Evolutionary conservation across 1,140 invertebrate species (phyloP), one percentile per base, ranked within the genome.

Genomic region (Homarus americanus): DNA sequence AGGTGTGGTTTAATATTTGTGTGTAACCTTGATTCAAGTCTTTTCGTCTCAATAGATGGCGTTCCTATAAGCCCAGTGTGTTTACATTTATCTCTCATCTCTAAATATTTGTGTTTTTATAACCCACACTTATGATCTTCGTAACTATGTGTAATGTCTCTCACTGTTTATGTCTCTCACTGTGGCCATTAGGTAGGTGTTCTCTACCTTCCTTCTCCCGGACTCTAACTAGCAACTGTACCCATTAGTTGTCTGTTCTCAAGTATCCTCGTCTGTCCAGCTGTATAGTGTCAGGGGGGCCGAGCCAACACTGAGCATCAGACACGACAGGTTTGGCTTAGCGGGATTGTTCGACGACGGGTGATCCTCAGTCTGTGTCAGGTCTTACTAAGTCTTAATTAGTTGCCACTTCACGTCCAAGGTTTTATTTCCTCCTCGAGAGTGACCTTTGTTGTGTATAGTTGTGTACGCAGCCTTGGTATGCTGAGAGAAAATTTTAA

Each of bases 241-340:
- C 28, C 53, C 41, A 49, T 15, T 49, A 34, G 53, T 34, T 80
- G 78, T 41, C 44, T 17, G 75, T 49, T 49, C 63, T 82, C 41
- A 73, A 20, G 76, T 63, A 49, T 53, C 85, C 0, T 66, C 36
- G 28, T 20, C 20, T 41, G 32, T 12, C n/a, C 34, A 66, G 41
- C 75, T 58, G 78, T 41, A n/a, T 34, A 53, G 5, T 44, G 78
- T 80, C 78, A 80, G 34, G 17, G 40, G n/a, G 78, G 78, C 0
- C 78, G 41, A 49, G 78, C 10, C 75, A 53, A 20, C 20, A 20
- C 7, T 28, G 34, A 17, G 17, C n/a, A n/a, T 28, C 78, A 80
- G 44, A 24, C 12, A 40, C 20, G 44, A n/a, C 24, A 53, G 44
- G 20, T 10, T 9, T n/a, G 28, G n/a, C 44, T 17, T 44, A 5